A percentile compares a stretch with the other conserved stretches of the same genome.
Conservation (phyloP, 2,797 vertebrate species). For the Ambastaia sidthimunki region DNA sequence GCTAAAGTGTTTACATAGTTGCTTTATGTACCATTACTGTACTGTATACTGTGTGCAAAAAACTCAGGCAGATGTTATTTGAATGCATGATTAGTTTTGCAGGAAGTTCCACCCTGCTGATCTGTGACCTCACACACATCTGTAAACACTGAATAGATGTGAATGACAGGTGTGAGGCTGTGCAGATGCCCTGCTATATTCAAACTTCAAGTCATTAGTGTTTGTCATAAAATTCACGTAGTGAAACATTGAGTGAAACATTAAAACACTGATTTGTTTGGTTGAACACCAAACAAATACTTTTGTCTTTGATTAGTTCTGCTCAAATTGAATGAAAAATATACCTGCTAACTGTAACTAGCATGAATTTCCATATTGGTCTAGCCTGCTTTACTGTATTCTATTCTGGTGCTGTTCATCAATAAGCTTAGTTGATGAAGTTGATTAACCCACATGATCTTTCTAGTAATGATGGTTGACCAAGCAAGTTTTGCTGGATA, state of each 20-base stretch:
- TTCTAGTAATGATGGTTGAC: too few relatives aligned
- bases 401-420: not conserved
- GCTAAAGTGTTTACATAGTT: slow-evolving; percentile 1
- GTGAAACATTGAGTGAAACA: not conserved
- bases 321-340: not conserved
- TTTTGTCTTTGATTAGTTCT: not conserved
- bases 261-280: too few relatives aligned
- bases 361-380: not conserved
- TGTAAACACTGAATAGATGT: slow-evolving; percentile 24
- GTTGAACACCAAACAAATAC: not conserved
- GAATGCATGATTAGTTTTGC: slow-evolving; percentile 19
- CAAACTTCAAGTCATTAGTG: slow-evolving; percentile 4
- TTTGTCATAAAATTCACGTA: not conserved
- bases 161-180: slow-evolving; percentile 28
- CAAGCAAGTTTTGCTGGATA: too few relatives aligned
- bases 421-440: not conserved
- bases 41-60: slow-evolving; percentile 1
- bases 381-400: not conserved
- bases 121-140: slow-evolving; percentile 33
- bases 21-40: slow-evolving; percentile 9
- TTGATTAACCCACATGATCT: too few relatives aligned
- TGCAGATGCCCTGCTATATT: slow-evolving; percentile 41
- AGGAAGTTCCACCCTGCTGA: slow-evolving; percentile 2
- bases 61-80: slow-evolving; percentile 40
- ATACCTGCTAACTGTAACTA: not conserved